These are phyloP conservation scores for Pseudomyrmex dendroicus DNA, from an alignment of 1,140 invertebrate genomes.

Conservation along the genomic window DNA sequence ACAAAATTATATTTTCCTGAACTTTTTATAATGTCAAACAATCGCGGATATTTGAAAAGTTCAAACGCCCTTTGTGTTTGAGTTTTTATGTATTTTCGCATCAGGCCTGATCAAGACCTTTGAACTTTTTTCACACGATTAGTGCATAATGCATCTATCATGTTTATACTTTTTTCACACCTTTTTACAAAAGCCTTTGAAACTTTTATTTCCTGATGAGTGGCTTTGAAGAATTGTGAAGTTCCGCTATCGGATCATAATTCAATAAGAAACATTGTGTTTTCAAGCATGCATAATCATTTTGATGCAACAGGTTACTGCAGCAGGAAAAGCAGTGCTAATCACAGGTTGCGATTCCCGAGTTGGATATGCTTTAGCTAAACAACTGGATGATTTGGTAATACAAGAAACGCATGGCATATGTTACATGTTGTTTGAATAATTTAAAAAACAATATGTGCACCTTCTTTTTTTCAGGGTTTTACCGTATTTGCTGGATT, in stretches of 20 bases:
- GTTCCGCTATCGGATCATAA: constrained; percentile 5
- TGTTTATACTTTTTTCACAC: constrained; percentile 28
- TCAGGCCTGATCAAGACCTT: constrained; percentile 14
- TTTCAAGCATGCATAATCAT: constrained; percentile 18
- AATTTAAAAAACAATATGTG: constrained; percentile 12
- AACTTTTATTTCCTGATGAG: neutral
- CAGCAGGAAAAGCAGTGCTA: constrained; percentile 91
- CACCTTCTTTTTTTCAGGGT: constrained; percentile 83
- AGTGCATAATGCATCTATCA: constrained; percentile 16
- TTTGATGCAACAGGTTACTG: constrained; percentile 87
- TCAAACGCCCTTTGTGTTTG: constrained; percentile 47
- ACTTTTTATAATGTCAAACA: constrained; percentile 40
- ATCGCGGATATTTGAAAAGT: constrained; percentile 22
- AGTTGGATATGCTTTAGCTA: constrained; percentile 90
- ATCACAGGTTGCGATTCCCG: constrained; percentile 94
- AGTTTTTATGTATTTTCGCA: constrained; percentile 51
- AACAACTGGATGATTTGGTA: constrained; percentile 90
- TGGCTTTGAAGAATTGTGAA: constrained; percentile 7
- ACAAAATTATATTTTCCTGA: constrained; percentile 21
- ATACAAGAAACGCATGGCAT: neutral
- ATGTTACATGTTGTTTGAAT: neutral
- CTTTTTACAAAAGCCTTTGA: constrained; percentile 14
- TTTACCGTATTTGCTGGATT: constrained; percentile 94
- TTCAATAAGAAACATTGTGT: constrained; percentile 5
- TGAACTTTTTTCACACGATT: constrained; percentile 49